Base-by-base conservation (phyloP, 1,140 invertebrate genomes). In the Drosophila biarmipes region DNA sequence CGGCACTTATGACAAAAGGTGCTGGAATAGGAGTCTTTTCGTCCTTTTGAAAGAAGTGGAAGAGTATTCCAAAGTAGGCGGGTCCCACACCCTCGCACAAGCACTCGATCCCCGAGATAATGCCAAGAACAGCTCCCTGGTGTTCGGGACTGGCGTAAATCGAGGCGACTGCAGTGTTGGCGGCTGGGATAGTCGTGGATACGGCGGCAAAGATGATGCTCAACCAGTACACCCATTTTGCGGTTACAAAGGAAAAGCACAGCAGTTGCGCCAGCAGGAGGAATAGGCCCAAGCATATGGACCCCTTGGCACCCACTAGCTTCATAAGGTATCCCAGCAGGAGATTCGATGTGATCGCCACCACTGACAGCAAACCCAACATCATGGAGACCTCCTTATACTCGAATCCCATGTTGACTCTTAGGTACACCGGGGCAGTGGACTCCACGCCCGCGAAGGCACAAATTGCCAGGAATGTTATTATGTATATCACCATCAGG, bases 381-480 rank as follows among this genome's bases (percentile, higher is more conserved):
- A 98, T 99, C 75, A 98, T 95, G 52, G 98, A 98, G 52, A 99
- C 98, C 94, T 98, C 97, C 87, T 97, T 95, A 66, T 96, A 96
- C 78, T 96, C 96, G 93, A 99, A 99, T 71, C 97, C 97, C 96
- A 99, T 98, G 73, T 99, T 98, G 86, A 99, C 94, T 93, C 97
- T 98, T 42, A 99, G 95, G 93, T 99, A 99, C 74, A 99, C 98
- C 93, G 99, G 99, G 93, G 99, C 99, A 93, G 98, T 99, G 52
- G 98, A 99, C 93, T 99, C 99, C 93, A 99, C 97, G 63, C 98
- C 98, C 24, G 96, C 96, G 92, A 99, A 99, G n/a, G 99, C 98
- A 77, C 99, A 93, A 93, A 99, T 99, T 17, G 98, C 99, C 43
- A 99, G 94, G 92, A 99, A 98, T 68, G 99, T 98, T 31, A 98